These are phyloP conservation scores for Sisor rabdophorus DNA, from an alignment of 2,113 vertebrate species.

Conservation along the genomic window DNA sequence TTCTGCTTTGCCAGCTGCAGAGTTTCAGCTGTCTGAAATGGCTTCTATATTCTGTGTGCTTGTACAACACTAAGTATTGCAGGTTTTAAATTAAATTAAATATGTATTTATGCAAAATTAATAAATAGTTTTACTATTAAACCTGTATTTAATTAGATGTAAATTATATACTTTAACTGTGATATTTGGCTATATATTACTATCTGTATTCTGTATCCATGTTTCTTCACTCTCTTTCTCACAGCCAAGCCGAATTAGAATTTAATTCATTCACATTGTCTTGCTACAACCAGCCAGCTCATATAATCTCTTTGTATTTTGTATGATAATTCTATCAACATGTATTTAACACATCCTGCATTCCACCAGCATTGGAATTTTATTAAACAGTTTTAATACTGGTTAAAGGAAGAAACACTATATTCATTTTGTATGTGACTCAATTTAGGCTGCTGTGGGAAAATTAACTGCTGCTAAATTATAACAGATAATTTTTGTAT, in stretches of 20 bases:
- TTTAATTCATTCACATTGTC: too few species aligned
- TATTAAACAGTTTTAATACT: background rate
- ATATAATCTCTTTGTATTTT: background rate
- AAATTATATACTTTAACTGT: background rate
- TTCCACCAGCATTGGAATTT: too few species aligned
- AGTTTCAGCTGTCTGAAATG: background rate
- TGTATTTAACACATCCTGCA: too few species aligned
- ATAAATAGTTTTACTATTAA: background rate
- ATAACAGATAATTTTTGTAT: background rate
- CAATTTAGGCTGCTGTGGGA: background rate
- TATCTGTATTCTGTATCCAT: background rate
- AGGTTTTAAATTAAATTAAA: too few species aligned
- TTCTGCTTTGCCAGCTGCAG: slow-evolving; percentile 53
- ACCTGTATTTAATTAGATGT: background rate
- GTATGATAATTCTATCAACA: background rate
- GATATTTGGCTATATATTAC: background rate
- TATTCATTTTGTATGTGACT: background rate
- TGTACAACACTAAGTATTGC: background rate
- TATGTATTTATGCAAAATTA: too few species aligned
- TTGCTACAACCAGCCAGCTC: background rate
- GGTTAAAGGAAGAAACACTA: background rate
- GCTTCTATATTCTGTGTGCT: background rate
- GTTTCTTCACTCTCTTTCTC: background rate
- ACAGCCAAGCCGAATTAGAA: background rate
- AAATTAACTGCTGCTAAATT: slow-evolving; percentile 7